Evolutionary conservation across 53 echinoderm and acorn worm genomes (phyloP).

Genomic region (Arbacia lixula): DNA sequence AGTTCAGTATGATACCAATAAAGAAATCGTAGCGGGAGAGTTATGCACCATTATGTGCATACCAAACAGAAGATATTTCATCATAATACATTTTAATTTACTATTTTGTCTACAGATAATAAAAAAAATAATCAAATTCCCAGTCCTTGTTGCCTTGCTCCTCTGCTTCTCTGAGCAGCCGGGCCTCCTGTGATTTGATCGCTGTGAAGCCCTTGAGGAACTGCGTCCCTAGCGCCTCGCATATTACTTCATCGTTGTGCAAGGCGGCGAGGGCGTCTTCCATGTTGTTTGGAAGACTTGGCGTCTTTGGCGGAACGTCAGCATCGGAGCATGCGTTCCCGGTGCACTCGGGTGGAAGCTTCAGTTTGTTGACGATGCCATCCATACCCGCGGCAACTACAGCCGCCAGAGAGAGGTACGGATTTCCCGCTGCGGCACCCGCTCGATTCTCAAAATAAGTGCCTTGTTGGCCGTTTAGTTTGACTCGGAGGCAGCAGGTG

Average conservation of each 20-base stretch:
- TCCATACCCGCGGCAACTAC: slow-evolving; percentile 79
- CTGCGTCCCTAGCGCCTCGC: slow-evolving; percentile 58
- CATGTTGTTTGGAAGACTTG: slow-evolving; percentile 37
- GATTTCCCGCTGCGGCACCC: slow-evolving; percentile 68
- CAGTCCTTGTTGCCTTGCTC: slow-evolving; percentile 47
- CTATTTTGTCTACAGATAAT: slow-evolving; percentile 11
- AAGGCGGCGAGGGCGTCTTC: slow-evolving; percentile 63
- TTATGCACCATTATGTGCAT: too few species aligned
- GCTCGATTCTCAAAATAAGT: slow-evolving; percentile 80
- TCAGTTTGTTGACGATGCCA: slow-evolving; percentile 63
- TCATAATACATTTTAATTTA: too few species aligned
- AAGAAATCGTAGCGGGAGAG: too few species aligned
- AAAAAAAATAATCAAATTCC: slow-evolving; percentile 28
- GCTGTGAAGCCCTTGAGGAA: slow-evolving; percentile 60
- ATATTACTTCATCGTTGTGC: slow-evolving; percentile 58
- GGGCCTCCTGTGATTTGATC: slow-evolving; percentile 35
- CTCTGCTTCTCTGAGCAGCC: slow-evolving; percentile 35
- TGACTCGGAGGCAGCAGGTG: slow-evolving; percentile 66
- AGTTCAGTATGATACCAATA: too few species aligned
- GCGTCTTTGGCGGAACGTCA: slow-evolving; percentile 39
- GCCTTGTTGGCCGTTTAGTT: slow-evolving; percentile 57
- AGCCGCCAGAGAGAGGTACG: slow-evolving; percentile 71
- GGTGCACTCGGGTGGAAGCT: slow-evolving; percentile 37
- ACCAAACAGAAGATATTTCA: too few species aligned
- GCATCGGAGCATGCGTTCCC: slow-evolving; percentile 13